Base-by-base conservation (phyloP, 1,140 invertebrate genomes). In the Diabrotica virgifera region DNA sequence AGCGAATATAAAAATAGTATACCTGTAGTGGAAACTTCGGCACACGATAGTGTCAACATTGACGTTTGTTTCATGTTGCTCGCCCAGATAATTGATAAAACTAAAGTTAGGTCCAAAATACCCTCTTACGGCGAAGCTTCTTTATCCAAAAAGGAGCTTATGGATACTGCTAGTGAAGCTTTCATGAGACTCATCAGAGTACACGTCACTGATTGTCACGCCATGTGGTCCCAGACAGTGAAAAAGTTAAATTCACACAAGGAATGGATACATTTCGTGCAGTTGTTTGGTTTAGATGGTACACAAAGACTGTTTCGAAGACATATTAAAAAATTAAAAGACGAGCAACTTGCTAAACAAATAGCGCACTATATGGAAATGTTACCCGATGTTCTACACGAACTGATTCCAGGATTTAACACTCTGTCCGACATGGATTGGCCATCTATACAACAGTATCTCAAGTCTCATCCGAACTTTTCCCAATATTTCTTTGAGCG, bases 21-120 rank as follows among this genome's bases (percentile, higher is more conserved):
- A 70, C 88, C 92, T 0, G 82, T 98, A 52, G 89, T 99, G 40
- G 96, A 98, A 83, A 96, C 95, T 0, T 98, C 95, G 10, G 90
- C 96, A 7, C 95, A 98, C 75, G 93, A 97, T 76, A 98, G 97
- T 79, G 94, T 99, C 55, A 99, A 99, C 80, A 92, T 98, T 12
- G 96, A 98, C 77, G 81, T 93, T 66, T 93, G 96, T 7, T 98
- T 98, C 80, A 86, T 98, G 74, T 84, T 94, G 54, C 79, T 98
- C 37, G 95, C 95, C 24, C 95, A 98, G 80, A 87, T 97, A 79
- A 90, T 97, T 65, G 96, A 98, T 78, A 83, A 88, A 36, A 85
- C 83, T 74, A 89, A 90, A 76, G 66, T 79, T 12, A 64, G 76
- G 67, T 72, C 70, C 36, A 80, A 87, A 82, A 86, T 96, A 61